A percentile compares a stretch with the other conserved stretches of the same genome.
phyloP scores from a whole-genome alignment of 2,113 vertebrate genomes.

The Chaetodon trifascialis region DNA sequence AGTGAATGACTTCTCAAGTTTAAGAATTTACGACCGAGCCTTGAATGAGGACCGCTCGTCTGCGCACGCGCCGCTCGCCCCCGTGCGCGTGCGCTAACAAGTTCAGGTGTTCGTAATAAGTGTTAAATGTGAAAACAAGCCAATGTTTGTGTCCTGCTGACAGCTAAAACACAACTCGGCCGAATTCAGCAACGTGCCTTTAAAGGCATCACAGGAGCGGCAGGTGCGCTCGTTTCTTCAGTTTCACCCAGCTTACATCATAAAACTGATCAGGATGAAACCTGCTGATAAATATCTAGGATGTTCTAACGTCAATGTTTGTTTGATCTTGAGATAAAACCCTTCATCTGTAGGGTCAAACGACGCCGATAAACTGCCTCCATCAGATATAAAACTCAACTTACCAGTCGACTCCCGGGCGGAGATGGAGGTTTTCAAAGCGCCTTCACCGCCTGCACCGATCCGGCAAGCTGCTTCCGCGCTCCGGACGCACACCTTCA shows the following conservation, averaged over 20 bases:
- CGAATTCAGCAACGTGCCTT: neutral
- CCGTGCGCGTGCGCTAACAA: slow-evolving; percentile 44
- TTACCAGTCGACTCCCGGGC: slow-evolving; percentile 72
- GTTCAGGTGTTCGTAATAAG: slow-evolving; percentile 22
- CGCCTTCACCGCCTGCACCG: slow-evolving; percentile 41
- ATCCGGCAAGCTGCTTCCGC: slow-evolving; percentile 39
- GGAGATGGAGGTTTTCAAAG: slow-evolving; percentile 55
- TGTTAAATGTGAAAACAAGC: no score
- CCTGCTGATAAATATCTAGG: neutral
- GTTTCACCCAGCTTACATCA: slow-evolving; percentile 28
- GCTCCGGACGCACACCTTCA: slow-evolving; percentile 33
- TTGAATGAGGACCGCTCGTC: slow-evolving; percentile 32
- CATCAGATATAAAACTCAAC: slow-evolving; percentile 59
- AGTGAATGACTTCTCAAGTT: slow-evolving; percentile 54
- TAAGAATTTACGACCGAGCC: slow-evolving; percentile 25
- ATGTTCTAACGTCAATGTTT: neutral
- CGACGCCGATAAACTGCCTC: slow-evolving; percentile 9
- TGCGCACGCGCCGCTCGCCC: slow-evolving; percentile 48
- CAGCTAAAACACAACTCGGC: neutral
- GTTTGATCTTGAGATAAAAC: neutral
- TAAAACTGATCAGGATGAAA: neutral
- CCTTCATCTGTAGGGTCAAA: neutral
- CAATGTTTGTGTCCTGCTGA: accelerated
- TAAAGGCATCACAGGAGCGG: neutral
- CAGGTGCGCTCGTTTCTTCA: slow-evolving; percentile 27